These are phyloP conservation scores for Actinernus sp. DNA, from an alignment of 92 coral and sea anemone genomes.

Conservation along the genomic window DNA sequence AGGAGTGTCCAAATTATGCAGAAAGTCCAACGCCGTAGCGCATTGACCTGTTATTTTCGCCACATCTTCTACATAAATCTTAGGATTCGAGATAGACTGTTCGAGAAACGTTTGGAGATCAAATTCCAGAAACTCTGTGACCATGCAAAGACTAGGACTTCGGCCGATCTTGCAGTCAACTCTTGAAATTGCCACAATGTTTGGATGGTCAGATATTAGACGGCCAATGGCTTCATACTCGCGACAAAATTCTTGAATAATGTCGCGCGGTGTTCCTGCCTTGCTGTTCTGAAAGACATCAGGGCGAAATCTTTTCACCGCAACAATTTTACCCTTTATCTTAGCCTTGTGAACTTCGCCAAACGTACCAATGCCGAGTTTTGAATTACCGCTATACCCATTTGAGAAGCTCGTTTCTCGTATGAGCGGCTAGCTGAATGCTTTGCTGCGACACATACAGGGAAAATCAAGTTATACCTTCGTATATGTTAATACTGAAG, in stretches of 20 bases:
- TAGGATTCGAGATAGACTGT: not conserved
- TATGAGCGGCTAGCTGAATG: no score
- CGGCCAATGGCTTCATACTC: not conserved
- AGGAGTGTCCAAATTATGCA: not conserved
- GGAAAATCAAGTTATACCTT: no score
- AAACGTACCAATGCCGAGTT: constrained; percentile 5
- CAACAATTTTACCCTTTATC: not conserved
- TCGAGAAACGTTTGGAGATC: not conserved
- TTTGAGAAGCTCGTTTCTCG: no score
- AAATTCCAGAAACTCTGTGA: not conserved
- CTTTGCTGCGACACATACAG: no score
- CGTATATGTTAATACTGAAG: no score
- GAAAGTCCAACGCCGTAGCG: not conserved
- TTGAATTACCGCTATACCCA: no score
- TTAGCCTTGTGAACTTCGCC: not conserved
- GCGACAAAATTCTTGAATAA: not conserved
- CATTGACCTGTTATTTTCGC: not conserved
- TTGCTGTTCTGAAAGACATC: not conserved
- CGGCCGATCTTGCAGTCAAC: not conserved
- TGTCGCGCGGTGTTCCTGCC: not conserved
- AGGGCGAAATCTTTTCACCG: constrained; percentile 1
- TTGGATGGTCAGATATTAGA: not conserved
- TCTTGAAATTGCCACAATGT: not conserved
- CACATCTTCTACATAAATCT: not conserved
- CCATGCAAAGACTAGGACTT: not conserved